These are phyloP conservation scores for Conops quadrifasciatus DNA, from an alignment of 2,888 invertebrate species.

Conservation along the genomic window DNA sequence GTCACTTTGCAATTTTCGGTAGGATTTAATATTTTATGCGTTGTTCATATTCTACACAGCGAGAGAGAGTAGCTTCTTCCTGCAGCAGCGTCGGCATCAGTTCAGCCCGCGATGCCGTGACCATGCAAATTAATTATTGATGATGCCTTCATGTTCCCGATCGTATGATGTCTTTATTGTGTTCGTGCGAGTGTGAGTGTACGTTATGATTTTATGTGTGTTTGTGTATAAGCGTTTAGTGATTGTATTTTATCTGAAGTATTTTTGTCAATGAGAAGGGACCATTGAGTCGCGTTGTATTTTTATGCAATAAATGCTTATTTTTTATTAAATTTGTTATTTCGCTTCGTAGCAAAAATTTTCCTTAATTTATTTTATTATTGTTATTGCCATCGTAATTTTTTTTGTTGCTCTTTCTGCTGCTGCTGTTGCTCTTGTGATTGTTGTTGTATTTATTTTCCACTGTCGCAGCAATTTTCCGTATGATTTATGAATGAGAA, in stretches of 20 bases:
- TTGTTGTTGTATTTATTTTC: conserved; percentile 34
- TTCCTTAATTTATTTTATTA: conserved; percentile 27
- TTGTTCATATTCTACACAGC: background rate
- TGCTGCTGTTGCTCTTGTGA: conserved; percentile 16
- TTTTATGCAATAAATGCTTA: background rate
- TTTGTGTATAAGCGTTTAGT: background rate
- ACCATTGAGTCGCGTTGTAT: too few species aligned
- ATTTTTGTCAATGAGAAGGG: background rate
- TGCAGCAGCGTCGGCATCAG: too few species aligned
- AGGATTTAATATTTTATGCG: conserved; percentile 29
- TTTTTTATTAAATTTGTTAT: background rate
- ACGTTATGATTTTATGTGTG: conserved; percentile 20
- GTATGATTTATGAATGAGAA: conserved; percentile 62
- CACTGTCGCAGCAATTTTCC: conserved; percentile 51
- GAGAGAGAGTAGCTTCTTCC: too few species aligned
- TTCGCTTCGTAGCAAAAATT: background rate
- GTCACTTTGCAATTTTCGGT: conserved; percentile 28
- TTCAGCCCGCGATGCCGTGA: conserved; percentile 3
- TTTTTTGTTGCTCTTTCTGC: conserved; percentile 31
- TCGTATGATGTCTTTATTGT: background rate
- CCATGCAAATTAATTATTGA: conserved; percentile 24
- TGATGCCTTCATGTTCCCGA: background rate
- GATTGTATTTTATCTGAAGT: too few species aligned
- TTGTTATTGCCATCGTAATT: background rate
- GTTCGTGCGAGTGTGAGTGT: background rate